Evolutionary conservation across 2,888 invertebrate genomes (phyloP), one percentile per base, ranked within the genome.

Genomic region (Melipona beecheii): DNA sequence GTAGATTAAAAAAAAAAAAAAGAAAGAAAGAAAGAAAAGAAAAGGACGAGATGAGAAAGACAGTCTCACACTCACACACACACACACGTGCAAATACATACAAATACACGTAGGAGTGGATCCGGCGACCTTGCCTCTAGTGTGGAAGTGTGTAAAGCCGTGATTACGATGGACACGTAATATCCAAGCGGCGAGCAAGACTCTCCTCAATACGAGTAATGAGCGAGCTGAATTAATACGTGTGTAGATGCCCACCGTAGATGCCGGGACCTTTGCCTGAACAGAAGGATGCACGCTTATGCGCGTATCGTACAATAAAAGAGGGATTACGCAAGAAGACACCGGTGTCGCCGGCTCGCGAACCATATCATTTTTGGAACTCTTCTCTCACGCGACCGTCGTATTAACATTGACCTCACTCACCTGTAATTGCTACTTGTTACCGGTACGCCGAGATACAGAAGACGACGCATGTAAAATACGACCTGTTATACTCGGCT

Each of bases 361-460:
- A 93, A 94, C 91, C 93, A 91, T 94, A 91, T 94, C 93, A 94
- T 94, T 94, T 94, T 94, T 94, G 93, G 94, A 92, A 89, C 90
- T 91, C 89, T 90, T 91, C 92, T 93, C 93, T 92, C 94, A 93
- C 94, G 94, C 94, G 91, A 94, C 90, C 89, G 91, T 91, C 92
- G 87, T 93, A 94, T 94, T 94, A 94, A 93, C 93, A 93, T 93
- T 94, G 94, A 94, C 94, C 94, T 93, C 92, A 93, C 91, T 93
- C 93, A 93, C 93, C 93, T 94, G 90, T 93, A 94, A 94, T 94
- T 94, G 92, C 93, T 92, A 92, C 88, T 87, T 89, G 87, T 88
- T 89, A 83, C 75, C 82, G 43, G 69, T 84, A 79, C 82, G 79
- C 78, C 69, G 81, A 86, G 87, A 76, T 79, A 83, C 77, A 43